These are phyloP conservation scores for Esox masquinongy DNA, from an alignment of 2,797 vertebrate genomes.

Conservation along the genomic window DNA sequence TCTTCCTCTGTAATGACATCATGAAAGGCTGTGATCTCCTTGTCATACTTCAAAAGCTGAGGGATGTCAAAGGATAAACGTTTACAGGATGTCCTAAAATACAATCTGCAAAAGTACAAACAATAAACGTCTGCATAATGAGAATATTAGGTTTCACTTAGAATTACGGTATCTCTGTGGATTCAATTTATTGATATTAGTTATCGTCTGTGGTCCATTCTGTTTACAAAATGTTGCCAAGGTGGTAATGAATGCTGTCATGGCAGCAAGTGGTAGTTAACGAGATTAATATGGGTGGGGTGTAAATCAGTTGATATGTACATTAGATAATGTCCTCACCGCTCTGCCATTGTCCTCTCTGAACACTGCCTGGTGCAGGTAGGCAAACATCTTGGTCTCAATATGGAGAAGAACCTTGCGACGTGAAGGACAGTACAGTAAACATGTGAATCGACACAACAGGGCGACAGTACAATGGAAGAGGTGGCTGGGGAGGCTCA, in stretches of 20 bases:
- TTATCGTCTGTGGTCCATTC: neutral
- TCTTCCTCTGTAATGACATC: slow-evolving; percentile 75
- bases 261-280: neutral
- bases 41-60: slow-evolving; percentile 82
- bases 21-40: slow-evolving; percentile 73
- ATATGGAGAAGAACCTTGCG: slow-evolving; percentile 79
- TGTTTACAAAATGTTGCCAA: slow-evolving; percentile 7
- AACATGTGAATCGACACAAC: neutral
- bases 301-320: neutral
- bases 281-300: neutral
- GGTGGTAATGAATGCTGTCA: slow-evolving; percentile 19
- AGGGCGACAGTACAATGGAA: neutral
- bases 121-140: neutral
- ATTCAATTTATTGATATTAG: neutral
- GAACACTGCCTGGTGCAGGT: slow-evolving; percentile 76
- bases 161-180: neutral
- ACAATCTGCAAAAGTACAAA: neutral
- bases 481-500: slow-evolving; percentile 35
- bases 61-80: neutral
- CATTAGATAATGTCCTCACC: slow-evolving; percentile 57
- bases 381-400: slow-evolving; percentile 78
- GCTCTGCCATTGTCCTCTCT: slow-evolving; percentile 76
- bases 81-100: neutral
- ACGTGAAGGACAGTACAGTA: neutral
- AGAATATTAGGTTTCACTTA: neutral